Conservation (phyloP, 2,888 invertebrate genomes). For the Amiota communis region DNA sequence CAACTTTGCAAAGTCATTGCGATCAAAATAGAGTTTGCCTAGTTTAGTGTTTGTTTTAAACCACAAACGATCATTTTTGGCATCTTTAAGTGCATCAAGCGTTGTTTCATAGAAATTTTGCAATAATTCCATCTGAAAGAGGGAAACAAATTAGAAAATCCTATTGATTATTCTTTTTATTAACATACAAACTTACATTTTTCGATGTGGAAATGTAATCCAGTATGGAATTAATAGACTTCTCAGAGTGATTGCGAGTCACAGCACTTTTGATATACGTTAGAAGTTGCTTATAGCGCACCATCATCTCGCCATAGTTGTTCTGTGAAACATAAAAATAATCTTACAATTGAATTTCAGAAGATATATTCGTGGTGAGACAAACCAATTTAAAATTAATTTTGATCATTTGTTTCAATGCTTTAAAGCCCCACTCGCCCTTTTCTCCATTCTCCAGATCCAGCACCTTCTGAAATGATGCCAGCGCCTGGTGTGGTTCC, state of each 20-base stretch:
- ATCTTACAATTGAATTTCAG: too few species aligned
- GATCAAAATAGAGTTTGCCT: conserved; percentile 97
- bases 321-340: conserved; percentile 76
- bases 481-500: conserved; percentile 91
- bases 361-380: conserved; percentile 29
- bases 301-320: conserved; percentile 97
- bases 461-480: conserved; percentile 95
- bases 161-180: not conserved
- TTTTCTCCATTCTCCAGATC: conserved; percentile 98
- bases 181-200: conserved; percentile 81
- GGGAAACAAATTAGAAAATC: conserved; percentile 11
- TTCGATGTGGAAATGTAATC: conserved; percentile 99
- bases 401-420: conserved; percentile 99
- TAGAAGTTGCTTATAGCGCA: conserved; percentile 93
- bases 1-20: conserved; percentile 93
- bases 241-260: conserved; percentile 98
- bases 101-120: conserved; percentile 99
- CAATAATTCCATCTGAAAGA: conserved; percentile 90
- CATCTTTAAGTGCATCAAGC: conserved; percentile 94
- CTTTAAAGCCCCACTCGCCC: conserved; percentile 99
- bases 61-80: conserved; percentile 99
- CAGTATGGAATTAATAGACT: conserved; percentile 98
- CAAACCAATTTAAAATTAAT: conserved; percentile 97
- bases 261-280: conserved; percentile 99
- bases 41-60: conserved; percentile 99